Percentiles rank a stretch among this genome's conserved stretches.
Conservation (phyloP, 2,888 invertebrate genomes). For the Dynastes hyllus region DNA sequence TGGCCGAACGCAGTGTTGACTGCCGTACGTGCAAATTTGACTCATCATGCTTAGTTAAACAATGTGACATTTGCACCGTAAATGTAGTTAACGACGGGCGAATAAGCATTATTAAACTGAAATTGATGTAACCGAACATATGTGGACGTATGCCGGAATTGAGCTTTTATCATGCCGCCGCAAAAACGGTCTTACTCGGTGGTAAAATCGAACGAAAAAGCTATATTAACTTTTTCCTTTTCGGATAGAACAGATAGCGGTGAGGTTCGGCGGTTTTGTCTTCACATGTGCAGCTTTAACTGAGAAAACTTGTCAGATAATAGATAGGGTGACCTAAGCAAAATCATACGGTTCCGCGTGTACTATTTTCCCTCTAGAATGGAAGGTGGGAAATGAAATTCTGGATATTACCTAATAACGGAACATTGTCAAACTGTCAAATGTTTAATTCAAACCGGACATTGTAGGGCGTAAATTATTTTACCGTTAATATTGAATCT, state of each 20-base stretch:
- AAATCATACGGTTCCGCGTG: constrained; percentile 15
- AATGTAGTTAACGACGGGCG: too few species aligned
- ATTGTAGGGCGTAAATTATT: background rate
- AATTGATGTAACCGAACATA: background rate
- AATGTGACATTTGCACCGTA: too few species aligned
- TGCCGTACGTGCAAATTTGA: too few species aligned
- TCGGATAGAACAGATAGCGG: constrained; percentile 29
- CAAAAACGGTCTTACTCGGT: constrained; percentile 36
- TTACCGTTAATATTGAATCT: background rate
- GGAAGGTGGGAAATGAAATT: background rate
- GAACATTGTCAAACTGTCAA: background rate
- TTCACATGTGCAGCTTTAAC: constrained; percentile 41
- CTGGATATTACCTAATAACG: background rate
- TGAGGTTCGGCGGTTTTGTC: constrained; percentile 37
- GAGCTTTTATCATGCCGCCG: constrained; percentile 12
- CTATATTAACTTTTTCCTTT: constrained; percentile 41
- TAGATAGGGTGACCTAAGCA: constrained; percentile 45
- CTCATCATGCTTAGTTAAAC: too few species aligned
- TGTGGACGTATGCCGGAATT: background rate
- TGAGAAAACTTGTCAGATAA: constrained; percentile 38
- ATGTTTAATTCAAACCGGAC: background rate
- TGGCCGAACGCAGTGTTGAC: background rate
- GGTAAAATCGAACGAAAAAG: constrained; percentile 34
- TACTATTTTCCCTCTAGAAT: constrained; percentile 5
- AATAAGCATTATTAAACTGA: too few species aligned